These are phyloP conservation scores for Oryzias curvinotus DNA, from an alignment of 2,113 vertebrate genomes.

Conservation along the genomic window DNA sequence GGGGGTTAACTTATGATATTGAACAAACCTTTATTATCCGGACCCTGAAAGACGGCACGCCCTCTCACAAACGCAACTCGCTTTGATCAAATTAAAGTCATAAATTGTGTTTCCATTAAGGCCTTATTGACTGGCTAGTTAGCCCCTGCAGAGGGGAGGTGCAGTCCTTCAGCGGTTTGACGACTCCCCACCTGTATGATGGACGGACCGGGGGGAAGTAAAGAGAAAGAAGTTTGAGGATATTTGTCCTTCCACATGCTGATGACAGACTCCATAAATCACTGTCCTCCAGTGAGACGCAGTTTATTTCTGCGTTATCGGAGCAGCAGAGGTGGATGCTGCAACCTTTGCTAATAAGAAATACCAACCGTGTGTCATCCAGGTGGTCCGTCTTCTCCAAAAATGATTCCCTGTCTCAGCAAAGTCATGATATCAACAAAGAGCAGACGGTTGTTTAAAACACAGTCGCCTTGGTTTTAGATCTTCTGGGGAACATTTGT, in stretches of 20 bases:
- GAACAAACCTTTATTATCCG: constrained; percentile 21
- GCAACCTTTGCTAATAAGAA: constrained; percentile 38
- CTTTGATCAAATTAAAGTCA: constrained; percentile 61
- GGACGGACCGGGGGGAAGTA: constrained; percentile 1
- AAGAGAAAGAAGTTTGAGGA: constrained; percentile 10
- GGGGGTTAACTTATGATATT: constrained; percentile 19
- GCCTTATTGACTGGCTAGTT: constrained; percentile 51
- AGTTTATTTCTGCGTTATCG: constrained; percentile 41
- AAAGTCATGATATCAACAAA: too few species aligned
- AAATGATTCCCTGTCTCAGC: background rate
- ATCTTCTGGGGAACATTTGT: too few species aligned
- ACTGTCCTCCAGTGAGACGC: constrained; percentile 29
- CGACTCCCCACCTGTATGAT: constrained; percentile 21
- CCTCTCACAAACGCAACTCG: constrained; percentile 23
- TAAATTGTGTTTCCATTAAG: constrained; percentile 63
- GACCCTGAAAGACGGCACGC: background rate
- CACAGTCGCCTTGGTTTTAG: too few species aligned
- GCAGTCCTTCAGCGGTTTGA: constrained; percentile 39
- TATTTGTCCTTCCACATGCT: constrained; percentile 42
- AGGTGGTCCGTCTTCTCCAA: background rate
- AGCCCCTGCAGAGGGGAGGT: constrained; percentile 36
- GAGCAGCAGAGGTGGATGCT: constrained; percentile 35
- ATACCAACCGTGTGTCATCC: background rate
- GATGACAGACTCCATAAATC: constrained; percentile 55
- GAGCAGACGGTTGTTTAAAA: too few species aligned